These are phyloP conservation scores for Nomada flava DNA, from an alignment of 2,888 invertebrate species.

Conservation along the genomic window DNA sequence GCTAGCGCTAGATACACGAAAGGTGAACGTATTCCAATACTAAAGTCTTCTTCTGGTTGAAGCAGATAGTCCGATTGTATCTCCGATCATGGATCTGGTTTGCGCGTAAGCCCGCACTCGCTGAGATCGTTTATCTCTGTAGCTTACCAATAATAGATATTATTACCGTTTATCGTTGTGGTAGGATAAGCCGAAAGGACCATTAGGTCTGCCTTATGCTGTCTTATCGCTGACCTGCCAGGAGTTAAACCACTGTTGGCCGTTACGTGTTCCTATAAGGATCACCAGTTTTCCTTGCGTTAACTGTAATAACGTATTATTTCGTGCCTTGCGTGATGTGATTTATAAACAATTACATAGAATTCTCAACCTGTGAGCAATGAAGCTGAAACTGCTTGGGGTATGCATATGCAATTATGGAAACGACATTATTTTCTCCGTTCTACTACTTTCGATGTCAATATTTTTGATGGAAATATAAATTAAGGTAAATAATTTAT, in stretches of 20 bases:
- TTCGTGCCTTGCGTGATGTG: neutral
- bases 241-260: constrained; percentile 42
- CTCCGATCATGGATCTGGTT: constrained; percentile 4
- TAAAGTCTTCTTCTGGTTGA: neutral
- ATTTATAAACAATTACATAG: neutral
- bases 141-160: constrained; percentile 78
- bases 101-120: constrained; percentile 16
- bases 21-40: too few species aligned
- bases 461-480: too few species aligned
- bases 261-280: constrained; percentile 32
- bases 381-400: too few species aligned
- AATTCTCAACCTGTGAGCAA: too few species aligned
- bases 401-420: too few species aligned
- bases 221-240: constrained; percentile 70
- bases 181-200: constrained; percentile 64
- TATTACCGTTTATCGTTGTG: constrained; percentile 76
- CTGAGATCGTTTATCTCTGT: constrained; percentile 71
- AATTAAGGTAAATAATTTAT: too few species aligned
- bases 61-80: constrained; percentile 11
- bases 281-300: neutral
- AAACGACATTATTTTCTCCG: too few species aligned
- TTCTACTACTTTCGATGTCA: too few species aligned
- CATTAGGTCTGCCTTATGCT: constrained; percentile 70
- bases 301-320: too few species aligned
- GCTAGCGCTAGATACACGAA: too few species aligned